Percentiles rank a stretch among this genome's conserved stretches.
Conservation (phyloP, 2,797 vertebrate genomes). For the Galago senegalensis region DNA sequence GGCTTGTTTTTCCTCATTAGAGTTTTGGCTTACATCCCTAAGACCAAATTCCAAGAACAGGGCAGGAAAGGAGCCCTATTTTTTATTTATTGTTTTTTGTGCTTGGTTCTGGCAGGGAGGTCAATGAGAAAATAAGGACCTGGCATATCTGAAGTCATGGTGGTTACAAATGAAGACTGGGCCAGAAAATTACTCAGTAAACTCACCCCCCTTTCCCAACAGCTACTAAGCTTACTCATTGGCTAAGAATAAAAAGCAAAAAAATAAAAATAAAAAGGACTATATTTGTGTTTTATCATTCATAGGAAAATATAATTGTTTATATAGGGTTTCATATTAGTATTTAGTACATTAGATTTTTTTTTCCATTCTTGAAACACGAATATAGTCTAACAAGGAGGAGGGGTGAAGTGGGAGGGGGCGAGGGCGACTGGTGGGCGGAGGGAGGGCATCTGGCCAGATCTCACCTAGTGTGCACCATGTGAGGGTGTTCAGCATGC, state of each 20-base stretch:
- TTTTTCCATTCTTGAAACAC: no score
- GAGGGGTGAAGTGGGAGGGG: no score
- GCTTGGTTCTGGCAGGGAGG: slow-evolving; percentile 58
- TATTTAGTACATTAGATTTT: no score
- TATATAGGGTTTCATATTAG: no score
- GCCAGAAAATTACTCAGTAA: slow-evolving; percentile 61
- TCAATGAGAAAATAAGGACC: slow-evolving; percentile 46
- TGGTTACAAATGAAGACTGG: neutral
- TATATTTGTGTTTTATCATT: no score
- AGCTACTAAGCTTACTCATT: slow-evolving; percentile 15
- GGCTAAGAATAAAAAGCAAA: slow-evolving; percentile 37
- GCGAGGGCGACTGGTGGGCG: no score
- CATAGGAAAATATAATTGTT: no score
- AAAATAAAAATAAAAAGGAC: no score
- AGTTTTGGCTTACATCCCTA: slow-evolving; percentile 48
- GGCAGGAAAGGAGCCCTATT: slow-evolving; percentile 49
- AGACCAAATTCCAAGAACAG: slow-evolving; percentile 60
- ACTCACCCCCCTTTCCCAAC: neutral
- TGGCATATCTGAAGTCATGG: slow-evolving; percentile 8
- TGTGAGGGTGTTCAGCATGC: no score
- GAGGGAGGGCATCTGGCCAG: no score
- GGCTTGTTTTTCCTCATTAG: slow-evolving; percentile 60
- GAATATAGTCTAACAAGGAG: no score
- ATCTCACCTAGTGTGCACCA: no score
- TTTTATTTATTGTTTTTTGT: slow-evolving; percentile 70